Conservation (phyloP, 2,888 invertebrate genomes). For the Hyalella azteca region DNA sequence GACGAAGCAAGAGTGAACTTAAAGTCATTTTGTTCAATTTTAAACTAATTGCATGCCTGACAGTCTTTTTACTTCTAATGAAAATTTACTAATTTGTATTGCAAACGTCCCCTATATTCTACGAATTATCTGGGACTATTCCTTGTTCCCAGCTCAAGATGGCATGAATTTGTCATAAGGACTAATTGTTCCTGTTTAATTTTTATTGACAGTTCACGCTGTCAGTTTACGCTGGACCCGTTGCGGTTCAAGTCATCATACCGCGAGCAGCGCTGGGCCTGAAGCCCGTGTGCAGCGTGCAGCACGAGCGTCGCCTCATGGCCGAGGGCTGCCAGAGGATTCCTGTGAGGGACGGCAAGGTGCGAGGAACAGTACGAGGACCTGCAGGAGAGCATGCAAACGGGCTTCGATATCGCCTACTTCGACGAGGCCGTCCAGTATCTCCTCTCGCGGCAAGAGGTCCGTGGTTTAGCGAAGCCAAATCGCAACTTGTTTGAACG, state of each 20-base stretch:
- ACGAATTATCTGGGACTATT: no score
- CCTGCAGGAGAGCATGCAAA: constrained; percentile 40
- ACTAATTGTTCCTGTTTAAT: no score
- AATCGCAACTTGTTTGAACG: background rate
- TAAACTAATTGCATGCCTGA: no score
- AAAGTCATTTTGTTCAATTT: no score
- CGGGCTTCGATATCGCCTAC: constrained; percentile 44
- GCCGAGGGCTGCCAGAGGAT: constrained; percentile 47
- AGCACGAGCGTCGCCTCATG: constrained; percentile 47
- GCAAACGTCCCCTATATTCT: no score
- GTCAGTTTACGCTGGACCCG: background rate
- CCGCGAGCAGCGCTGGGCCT: background rate
- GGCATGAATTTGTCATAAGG: no score
- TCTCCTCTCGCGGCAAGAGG: constrained; percentile 51
- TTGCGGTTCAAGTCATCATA: background rate
- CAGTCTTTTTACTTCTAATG: no score
- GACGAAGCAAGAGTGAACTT: no score
- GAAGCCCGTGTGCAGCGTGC: constrained; percentile 36
- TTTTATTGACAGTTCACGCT: no score
- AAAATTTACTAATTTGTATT: no score
- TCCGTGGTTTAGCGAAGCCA: constrained; percentile 26
- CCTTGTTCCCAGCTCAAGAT: no score
- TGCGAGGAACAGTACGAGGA: constrained; percentile 47
- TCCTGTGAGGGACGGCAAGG: constrained; percentile 47
- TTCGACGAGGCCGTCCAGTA: constrained; percentile 57